Percentiles rank a stretch among this genome's conserved stretches.
phyloP scores from a whole-genome alignment of 2,888 invertebrate genomes.

The Cerastoderma edule region DNA sequence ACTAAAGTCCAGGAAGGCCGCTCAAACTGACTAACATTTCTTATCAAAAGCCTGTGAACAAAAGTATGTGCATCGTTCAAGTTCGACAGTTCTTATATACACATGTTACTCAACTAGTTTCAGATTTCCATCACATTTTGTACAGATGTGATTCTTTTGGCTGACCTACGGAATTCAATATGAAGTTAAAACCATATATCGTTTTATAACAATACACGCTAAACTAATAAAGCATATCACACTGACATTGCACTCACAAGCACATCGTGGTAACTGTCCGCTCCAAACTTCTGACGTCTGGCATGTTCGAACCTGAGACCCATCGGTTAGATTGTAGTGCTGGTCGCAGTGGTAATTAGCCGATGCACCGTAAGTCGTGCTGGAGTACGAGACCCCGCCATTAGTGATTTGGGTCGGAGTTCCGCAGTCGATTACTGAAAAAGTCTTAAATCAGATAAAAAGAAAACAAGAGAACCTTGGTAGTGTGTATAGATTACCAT shows the following conservation, averaged over 20 bases:
- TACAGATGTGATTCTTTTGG: background rate
- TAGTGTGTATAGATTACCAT: no score
- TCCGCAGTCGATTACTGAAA: conserved; percentile 45
- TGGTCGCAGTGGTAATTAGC: conserved; percentile 36
- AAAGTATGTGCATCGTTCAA: no score
- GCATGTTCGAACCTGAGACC: conserved; percentile 23
- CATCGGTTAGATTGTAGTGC: conserved; percentile 38
- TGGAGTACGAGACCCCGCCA: conserved; percentile 20
- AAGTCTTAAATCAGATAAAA: background rate
- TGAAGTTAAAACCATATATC: background rate
- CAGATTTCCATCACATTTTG: background rate
- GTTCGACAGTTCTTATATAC: no score
- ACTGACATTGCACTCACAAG: conserved; percentile 31
- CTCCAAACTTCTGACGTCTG: conserved; percentile 32
- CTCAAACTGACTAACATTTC: no score
- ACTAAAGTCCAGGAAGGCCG: no score
- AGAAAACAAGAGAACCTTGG: background rate
- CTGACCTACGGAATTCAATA: background rate
- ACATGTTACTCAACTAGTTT: background rate
- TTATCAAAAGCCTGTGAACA: no score
- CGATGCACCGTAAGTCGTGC: conserved; percentile 21
- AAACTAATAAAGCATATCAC: background rate
- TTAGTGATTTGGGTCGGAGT: conserved; percentile 14
- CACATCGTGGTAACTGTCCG: conserved; percentile 36
- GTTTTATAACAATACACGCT: background rate